These are phyloP conservation scores for Epinephelus coioides DNA, from an alignment of 2,797 vertebrate genomes.

Conservation along the genomic window DNA sequence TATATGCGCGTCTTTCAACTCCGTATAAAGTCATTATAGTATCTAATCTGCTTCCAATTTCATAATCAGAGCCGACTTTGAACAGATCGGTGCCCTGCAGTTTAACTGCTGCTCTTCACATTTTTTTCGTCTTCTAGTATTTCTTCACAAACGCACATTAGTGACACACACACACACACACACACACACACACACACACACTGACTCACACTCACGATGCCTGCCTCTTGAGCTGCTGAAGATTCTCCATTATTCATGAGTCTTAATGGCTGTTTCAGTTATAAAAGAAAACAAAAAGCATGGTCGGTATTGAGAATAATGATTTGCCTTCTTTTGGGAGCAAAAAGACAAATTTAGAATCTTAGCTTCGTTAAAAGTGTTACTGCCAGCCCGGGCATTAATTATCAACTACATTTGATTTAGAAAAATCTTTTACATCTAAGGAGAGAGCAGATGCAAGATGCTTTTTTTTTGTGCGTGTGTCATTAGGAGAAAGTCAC, in stretches of 20 bases:
- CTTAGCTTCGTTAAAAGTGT: not conserved
- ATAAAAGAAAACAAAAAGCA: constrained; percentile 53
- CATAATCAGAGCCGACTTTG: constrained; percentile 38
- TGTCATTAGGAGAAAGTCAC: not conserved
- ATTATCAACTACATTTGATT: constrained; percentile 20
- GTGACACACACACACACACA: constrained; percentile 28
- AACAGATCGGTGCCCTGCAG: constrained; percentile 44
- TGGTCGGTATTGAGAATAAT: constrained; percentile 27
- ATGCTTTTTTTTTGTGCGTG: not conserved
- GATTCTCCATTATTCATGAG: constrained; percentile 71
- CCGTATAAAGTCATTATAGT: constrained; percentile 31
- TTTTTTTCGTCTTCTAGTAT: constrained; percentile 15
- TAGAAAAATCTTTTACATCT: not conserved
- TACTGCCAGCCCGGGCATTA: not conserved
- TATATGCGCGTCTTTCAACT: constrained; percentile 31
- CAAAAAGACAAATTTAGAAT: constrained; percentile 29
- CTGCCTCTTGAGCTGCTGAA: constrained; percentile 45
- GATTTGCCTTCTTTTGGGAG: constrained; percentile 28
- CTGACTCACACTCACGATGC: constrained; percentile 38
- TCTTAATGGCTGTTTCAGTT: constrained; percentile 61
- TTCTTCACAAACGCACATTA: constrained; percentile 30
- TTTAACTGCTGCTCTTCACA: constrained; percentile 44
- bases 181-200: constrained; percentile 14
- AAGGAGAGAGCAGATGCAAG: not conserved
- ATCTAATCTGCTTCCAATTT: constrained; percentile 59